Evolutionary conservation across 2,113 vertebrate genomes (phyloP).

Genomic region (Albula goreensis): DNA sequence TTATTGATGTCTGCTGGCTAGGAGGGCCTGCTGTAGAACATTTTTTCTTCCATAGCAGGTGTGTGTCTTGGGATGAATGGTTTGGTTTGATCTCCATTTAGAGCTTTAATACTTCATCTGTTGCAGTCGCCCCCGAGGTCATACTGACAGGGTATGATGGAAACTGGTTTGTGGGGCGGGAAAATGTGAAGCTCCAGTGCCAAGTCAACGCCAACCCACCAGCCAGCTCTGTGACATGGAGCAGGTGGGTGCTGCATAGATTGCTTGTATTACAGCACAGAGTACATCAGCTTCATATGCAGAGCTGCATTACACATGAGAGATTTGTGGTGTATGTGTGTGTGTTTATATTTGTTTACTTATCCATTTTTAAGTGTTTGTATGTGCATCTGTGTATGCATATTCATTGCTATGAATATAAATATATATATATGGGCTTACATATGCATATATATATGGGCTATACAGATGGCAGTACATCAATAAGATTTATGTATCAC

Average conservation of each 20-base stretch:
- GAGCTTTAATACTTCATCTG: background rate
- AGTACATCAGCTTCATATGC: background rate
- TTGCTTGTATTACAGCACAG: background rate
- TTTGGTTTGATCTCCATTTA: background rate
- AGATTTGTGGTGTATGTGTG: too few species aligned
- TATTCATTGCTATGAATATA: too few species aligned
- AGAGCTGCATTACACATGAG: too few species aligned
- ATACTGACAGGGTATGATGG: conserved; percentile 78
- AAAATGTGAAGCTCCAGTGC: conserved; percentile 84
- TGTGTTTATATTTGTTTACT: too few species aligned
- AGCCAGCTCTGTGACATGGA: conserved; percentile 81
- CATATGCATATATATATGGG: too few species aligned
- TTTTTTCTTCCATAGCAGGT: background rate
- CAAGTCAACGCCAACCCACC: conserved; percentile 90
- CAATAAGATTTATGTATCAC: too few species aligned
- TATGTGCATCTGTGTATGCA: too few species aligned
- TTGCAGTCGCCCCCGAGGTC: conserved; percentile 85
- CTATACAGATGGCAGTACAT: too few species aligned
- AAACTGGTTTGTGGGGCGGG: conserved; percentile 89
- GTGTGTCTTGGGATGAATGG: background rate
- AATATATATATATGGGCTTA: too few species aligned
- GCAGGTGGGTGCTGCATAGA: conserved; percentile 72
- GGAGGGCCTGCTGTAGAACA: too few species aligned
- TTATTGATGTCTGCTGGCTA: too few species aligned
- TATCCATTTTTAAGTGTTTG: too few species aligned